A percentile compares a stretch with the other conserved stretches of the same genome.
Conservation (phyloP, 2,113 vertebrate genomes). For the Grus americana region DNA sequence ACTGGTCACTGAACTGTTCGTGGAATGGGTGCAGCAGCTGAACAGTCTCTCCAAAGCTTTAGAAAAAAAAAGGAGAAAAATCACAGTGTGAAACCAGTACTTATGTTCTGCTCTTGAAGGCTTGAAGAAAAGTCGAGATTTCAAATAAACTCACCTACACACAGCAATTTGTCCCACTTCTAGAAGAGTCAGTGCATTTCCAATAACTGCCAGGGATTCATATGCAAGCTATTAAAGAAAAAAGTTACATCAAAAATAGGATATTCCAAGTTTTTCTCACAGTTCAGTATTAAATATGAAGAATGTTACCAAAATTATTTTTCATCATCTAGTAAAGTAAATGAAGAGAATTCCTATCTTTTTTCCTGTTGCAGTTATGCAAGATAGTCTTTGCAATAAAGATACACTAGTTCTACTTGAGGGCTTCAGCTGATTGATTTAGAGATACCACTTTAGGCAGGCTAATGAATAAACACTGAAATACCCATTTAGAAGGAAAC, state of each 20-base stretch:
- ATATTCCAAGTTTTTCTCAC: not conserved
- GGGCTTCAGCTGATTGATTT: not conserved
- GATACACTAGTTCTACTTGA: not conserved
- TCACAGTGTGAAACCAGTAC: not conserved
- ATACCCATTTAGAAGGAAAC: not conserved
- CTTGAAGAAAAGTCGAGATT: not conserved
- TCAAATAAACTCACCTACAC: constrained; percentile 85
- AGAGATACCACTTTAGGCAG: not conserved
- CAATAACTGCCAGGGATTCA: constrained; percentile 94
- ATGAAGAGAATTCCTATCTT: not conserved
- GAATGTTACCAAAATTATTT: not conserved
- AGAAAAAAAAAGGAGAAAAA: not conserved
- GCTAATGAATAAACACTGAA: not conserved
- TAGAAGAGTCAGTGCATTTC: constrained; percentile 91
- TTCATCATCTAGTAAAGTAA: not conserved
- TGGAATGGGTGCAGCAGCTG: constrained; percentile 95
- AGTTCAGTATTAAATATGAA: not conserved
- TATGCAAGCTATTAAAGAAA: constrained; percentile 86
- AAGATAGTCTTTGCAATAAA: not conserved
- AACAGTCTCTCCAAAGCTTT: constrained; percentile 92
- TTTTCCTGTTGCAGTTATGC: not conserved
- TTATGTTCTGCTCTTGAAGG: not conserved
- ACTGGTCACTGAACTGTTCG: constrained; percentile 91
- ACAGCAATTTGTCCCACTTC: constrained; percentile 96
- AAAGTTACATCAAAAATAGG: not conserved